These are phyloP conservation scores for Volucella bombylans DNA, from an alignment of 2,888 invertebrate genomes.

Conservation along the genomic window DNA sequence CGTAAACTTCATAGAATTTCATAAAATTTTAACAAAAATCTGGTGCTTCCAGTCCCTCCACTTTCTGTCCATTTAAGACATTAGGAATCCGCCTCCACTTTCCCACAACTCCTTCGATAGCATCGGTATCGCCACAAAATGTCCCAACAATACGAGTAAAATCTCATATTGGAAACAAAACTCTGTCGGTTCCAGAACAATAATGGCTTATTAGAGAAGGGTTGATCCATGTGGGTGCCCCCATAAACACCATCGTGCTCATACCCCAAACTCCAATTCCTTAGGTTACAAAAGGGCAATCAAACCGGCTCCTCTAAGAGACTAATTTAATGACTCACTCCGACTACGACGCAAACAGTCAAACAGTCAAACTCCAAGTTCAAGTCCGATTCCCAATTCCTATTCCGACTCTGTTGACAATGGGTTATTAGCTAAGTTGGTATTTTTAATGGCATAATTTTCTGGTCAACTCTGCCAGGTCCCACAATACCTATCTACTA, in stretches of 20 bases:
- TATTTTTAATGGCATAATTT: slow-evolving; percentile 71
- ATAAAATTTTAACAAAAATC: too few species aligned
- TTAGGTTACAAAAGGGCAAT: slow-evolving; percentile 1
- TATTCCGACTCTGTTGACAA: slow-evolving; percentile 45
- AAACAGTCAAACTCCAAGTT: too few species aligned
- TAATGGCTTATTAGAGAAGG: slow-evolving; percentile 32
- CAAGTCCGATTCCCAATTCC: neutral
- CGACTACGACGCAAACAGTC: neutral
- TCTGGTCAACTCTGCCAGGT: slow-evolving; percentile 66
- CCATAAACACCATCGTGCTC: slow-evolving; percentile 17
- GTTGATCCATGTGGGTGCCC: slow-evolving; percentile 43
- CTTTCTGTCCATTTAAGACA: too few species aligned
- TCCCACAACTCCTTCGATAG: too few species aligned
- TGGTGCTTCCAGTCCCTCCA: too few species aligned
- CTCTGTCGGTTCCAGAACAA: slow-evolving; percentile 24
- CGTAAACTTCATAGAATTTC: too few species aligned
- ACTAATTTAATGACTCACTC: slow-evolving; percentile 71
- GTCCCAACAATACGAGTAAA: neutral
- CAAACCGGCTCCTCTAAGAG: slow-evolving; percentile 55
- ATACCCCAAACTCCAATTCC: neutral
- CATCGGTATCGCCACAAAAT: neutral
- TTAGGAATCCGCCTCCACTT: too few species aligned
- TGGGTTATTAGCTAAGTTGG: slow-evolving; percentile 71
- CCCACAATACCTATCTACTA: slow-evolving; percentile 24
- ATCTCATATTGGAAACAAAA: slow-evolving; percentile 21